phyloP scores from a whole-genome alignment of 2,797 vertebrate species.

The Alcedo atthis region DNA sequence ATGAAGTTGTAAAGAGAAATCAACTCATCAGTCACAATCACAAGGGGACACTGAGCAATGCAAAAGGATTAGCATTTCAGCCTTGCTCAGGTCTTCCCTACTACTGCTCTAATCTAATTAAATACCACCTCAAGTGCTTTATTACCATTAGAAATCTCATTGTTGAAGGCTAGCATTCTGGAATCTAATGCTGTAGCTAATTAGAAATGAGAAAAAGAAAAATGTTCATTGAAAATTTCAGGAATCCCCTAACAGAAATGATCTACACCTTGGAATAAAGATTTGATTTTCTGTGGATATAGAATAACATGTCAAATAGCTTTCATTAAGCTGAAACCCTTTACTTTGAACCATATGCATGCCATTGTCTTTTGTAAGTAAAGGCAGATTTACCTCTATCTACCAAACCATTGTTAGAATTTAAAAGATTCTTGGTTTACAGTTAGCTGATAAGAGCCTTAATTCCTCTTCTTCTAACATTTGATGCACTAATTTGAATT shows the following conservation, averaged over 20 bases:
- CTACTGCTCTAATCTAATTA: slow-evolving; percentile 81
- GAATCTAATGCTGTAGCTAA: slow-evolving; percentile 68
- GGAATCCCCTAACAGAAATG: slow-evolving; percentile 68
- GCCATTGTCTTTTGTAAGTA: slow-evolving; percentile 7
- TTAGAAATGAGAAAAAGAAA: slow-evolving; percentile 71
- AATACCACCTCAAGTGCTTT: slow-evolving; percentile 78
- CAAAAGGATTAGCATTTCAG: slow-evolving; percentile 77
- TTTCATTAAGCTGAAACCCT: slow-evolving; percentile 51
- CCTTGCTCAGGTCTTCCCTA: slow-evolving; percentile 70
- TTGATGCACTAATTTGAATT: slow-evolving; percentile 43
- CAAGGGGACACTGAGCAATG: slow-evolving; percentile 73
- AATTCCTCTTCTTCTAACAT: slow-evolving; percentile 39
- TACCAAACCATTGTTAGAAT: slow-evolving; percentile 37
- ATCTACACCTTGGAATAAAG: slow-evolving; percentile 51
- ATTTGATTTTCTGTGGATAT: slow-evolving; percentile 59
- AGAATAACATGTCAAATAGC: slow-evolving; percentile 52
- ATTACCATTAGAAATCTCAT: slow-evolving; percentile 64
- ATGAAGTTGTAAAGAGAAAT: slow-evolving; percentile 82
- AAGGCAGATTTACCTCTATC: slow-evolving; percentile 24
- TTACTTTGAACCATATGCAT: background rate
- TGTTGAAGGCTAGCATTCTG: slow-evolving; percentile 32
- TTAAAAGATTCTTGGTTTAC: slow-evolving; percentile 37
- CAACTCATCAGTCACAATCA: slow-evolving; percentile 84
- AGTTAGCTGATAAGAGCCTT: background rate
- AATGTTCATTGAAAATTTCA: slow-evolving; percentile 57